Percentiles rank a stretch among this genome's conserved stretches.
Conservation (phyloP, 2,113 vertebrate genomes). For the Mustela nigripes region DNA sequence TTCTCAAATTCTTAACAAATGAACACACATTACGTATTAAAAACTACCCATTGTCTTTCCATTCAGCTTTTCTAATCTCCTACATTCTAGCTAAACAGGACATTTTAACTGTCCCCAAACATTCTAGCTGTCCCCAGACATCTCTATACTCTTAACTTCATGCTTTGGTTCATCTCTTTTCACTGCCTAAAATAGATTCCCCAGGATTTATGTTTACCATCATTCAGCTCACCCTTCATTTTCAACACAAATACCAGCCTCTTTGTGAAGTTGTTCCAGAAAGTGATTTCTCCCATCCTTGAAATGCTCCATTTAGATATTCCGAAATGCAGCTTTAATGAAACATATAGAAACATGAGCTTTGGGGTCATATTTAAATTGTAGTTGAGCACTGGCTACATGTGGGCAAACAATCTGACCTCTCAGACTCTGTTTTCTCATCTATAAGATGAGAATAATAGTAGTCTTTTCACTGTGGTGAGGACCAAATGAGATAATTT, state of each 20-base stretch:
- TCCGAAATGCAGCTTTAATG: neutral
- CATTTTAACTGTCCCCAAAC: neutral
- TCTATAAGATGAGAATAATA: neutral
- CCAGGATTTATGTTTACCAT: neutral
- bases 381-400: neutral
- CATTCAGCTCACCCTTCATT: neutral
- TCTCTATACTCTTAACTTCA: neutral
- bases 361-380: neutral
- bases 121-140: neutral
- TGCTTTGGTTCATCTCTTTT: neutral
- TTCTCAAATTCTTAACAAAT: constrained; percentile 32
- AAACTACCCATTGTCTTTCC: neutral
- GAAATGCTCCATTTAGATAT: neutral
- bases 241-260: neutral
- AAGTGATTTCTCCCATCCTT: neutral
- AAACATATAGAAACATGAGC: neutral
- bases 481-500: neutral
- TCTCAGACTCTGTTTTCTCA: neutral
- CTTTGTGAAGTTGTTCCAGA: neutral
- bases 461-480: neutral
- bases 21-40: neutral
- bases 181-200: neutral
- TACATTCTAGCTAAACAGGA: neutral
- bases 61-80: neutral
- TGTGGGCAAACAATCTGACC: neutral